These are phyloP conservation scores for Cryptotermes secundus DNA, from an alignment of 1,140 invertebrate genomes.

Conservation along the genomic window DNA sequence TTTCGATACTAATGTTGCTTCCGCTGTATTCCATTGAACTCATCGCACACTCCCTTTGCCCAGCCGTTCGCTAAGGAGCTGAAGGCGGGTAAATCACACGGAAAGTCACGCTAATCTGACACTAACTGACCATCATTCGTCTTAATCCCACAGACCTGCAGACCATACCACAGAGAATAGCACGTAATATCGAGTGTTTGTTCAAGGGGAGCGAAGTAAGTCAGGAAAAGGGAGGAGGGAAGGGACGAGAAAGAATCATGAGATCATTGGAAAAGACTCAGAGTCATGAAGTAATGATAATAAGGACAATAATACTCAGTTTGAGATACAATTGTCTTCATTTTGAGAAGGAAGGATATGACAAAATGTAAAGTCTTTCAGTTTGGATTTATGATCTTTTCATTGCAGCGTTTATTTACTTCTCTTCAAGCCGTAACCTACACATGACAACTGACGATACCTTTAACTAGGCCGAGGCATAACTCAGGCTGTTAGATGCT, in stretches of 20 bases:
- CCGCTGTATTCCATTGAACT: background rate
- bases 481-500: too few species aligned
- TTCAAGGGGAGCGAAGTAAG: background rate
- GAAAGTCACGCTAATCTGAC: conserved; percentile 20
- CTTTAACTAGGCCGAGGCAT: too few species aligned
- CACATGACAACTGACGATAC: too few species aligned
- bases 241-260: background rate
- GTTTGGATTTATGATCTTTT: background rate
- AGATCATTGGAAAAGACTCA: background rate
- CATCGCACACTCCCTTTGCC: background rate
- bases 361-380: background rate
- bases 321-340: background rate
- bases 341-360: background rate
- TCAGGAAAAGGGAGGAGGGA: background rate
- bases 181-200: background rate
- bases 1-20: background rate
- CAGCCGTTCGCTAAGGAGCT: background rate
- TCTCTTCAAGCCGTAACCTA: too few species aligned
- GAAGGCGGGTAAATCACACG: conserved; percentile 24
- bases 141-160: conserved; percentile 1
- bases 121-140: conserved; percentile 27
- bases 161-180: background rate
- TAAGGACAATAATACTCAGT: background rate
- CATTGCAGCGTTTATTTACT: too few species aligned
- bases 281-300: background rate